Evolutionary conservation across 1,140 invertebrate species (phyloP).

Genomic region (Heliconius nattereri): DNA sequence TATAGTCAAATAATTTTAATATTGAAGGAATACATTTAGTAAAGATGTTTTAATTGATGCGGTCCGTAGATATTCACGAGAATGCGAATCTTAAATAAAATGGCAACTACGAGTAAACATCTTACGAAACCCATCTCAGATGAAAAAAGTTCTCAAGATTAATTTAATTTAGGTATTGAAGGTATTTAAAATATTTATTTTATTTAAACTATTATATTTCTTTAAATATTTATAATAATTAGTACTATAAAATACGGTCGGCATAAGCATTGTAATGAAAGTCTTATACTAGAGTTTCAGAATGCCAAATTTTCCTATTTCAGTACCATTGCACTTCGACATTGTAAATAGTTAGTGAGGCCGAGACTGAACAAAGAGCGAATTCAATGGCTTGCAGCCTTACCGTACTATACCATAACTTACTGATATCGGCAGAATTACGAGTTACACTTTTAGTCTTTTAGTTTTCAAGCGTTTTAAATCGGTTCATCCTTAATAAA

Average conservation of each 20-base stretch:
- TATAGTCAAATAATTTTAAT: too few species aligned
- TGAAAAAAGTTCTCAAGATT: neutral
- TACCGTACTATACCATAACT: constrained; percentile 3
- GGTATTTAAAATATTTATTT: neutral
- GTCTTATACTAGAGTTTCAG: neutral
- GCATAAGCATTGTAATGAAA: neutral
- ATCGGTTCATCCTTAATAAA: too few species aligned
- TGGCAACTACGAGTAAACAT: neutral
- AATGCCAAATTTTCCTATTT: neutral
- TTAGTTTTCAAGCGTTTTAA: neutral
- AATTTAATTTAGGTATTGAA: neutral
- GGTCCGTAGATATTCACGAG: neutral
- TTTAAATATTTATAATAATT: neutral
- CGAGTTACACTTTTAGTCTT: constrained; percentile 1
- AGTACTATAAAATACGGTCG: neutral
- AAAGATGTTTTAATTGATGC: neutral
- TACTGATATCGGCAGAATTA: constrained; percentile 12
- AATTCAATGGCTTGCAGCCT: constrained; percentile 12
- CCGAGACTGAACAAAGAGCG: constrained; percentile 10
- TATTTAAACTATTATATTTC: neutral
- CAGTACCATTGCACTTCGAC: constrained; percentile 4
- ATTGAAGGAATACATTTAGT: neutral
- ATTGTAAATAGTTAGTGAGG: neutral
- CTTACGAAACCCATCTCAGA: neutral
- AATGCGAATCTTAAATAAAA: neutral